Base-by-base conservation (phyloP, 2,113 vertebrate species). In the Penelope pileata region DNA sequence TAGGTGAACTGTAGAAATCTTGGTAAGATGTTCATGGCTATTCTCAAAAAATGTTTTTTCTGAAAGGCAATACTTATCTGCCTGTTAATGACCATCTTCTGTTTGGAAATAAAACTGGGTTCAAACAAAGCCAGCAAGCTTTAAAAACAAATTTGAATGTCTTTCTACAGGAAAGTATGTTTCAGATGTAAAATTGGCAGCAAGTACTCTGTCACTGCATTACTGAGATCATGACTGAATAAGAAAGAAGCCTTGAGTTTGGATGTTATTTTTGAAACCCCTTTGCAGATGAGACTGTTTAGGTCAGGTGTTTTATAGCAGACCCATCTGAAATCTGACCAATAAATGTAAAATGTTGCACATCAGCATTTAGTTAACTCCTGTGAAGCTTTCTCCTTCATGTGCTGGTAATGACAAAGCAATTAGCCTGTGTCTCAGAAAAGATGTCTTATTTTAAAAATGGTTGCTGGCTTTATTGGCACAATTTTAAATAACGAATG, bases 401-500 rank as follows among this genome's bases (percentile, higher is more conserved):
- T 53, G 40, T n/a, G 32, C 87, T 88, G 26, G 21, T 83, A 67
- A 72, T 45, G 48, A 88, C 51, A 32, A 91, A 85, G 53, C 40
- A 75, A 14, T 63, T 56, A 16, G 47, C 21, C 59, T 83, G 10
- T 83, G 10, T 53, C 47, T 74, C 64, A 43, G 32, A 22, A 73
- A 60, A 63, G 26, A 17, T 70, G 47, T 26, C 32, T 62, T 23
- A 43, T 21, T 34, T 18, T 16, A 19, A 4, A 59, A 82, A 38
- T 26, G 22, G 12, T 34, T 76, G 11, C 32, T 3, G 29, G 86
- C 72, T 95, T 85, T 86, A 62, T 26, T 72, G 83, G 56, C 29
- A 81, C 17, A 67, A 58, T 86, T 86, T 81, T 75, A 78, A 90
- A 90, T 92, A 86, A 59, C 48, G 38, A 81, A 81, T 82, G 60